phyloP scores from a whole-genome alignment of 1,140 invertebrate genomes.

The Drosophila bocqueti region DNA sequence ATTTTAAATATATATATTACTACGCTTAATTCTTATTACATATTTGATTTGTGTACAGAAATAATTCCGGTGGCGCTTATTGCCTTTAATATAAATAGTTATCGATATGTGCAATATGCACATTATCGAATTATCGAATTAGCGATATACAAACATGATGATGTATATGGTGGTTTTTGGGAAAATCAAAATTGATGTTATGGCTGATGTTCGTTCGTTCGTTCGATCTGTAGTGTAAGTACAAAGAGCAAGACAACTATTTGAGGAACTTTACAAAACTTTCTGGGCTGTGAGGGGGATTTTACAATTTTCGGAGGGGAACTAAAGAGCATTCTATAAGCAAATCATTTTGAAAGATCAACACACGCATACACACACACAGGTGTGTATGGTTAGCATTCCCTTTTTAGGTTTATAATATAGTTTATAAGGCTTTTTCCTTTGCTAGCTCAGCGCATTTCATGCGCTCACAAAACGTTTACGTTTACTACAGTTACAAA shows the following conservation, averaged over 20 bases:
- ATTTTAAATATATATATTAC: conserved; percentile 25
- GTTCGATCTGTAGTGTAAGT: conserved; percentile 9
- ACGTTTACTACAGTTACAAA: conserved; percentile 37
- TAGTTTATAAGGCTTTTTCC: conserved; percentile 39
- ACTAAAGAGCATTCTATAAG: neutral
- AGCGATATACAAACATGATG: neutral
- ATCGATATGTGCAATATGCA: conserved; percentile 24
- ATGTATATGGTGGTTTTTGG: neutral
- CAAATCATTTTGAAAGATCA: conserved; percentile 34
- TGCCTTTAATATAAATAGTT: conserved; percentile 39
- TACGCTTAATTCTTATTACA: conserved; percentile 30
- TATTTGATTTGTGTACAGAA: conserved; percentile 54
- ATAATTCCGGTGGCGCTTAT: conserved; percentile 28
- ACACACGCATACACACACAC: neutral
- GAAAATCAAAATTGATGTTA: conserved; percentile 2
- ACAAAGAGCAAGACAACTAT: conserved; percentile 38
- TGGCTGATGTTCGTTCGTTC: conserved; percentile 16
- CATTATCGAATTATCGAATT: conserved; percentile 4
- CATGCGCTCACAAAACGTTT: conserved; percentile 46
- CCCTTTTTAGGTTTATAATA: conserved; percentile 13
- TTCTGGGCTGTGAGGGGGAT: neutral
- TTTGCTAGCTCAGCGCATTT: conserved; percentile 43
- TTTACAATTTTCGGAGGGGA: neutral
- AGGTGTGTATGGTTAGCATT: neutral
- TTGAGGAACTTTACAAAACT: conserved; percentile 40